These are phyloP conservation scores for Eulemur mongoz DNA, from an alignment of 2,797 vertebrate genomes.

Conservation along the genomic window DNA sequence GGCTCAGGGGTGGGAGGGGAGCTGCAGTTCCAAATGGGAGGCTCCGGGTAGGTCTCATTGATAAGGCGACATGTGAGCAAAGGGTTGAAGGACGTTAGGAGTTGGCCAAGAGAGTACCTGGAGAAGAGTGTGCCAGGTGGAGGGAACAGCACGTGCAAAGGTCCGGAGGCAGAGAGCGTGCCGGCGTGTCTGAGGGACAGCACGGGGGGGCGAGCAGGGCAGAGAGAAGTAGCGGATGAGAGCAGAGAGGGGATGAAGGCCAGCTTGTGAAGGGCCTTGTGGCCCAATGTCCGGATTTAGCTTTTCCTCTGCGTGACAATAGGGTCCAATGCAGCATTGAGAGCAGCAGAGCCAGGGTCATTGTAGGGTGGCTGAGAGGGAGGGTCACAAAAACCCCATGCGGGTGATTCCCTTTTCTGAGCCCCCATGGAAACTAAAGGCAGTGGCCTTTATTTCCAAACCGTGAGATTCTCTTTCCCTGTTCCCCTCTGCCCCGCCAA, in stretches of 20 bases:
- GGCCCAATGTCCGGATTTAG: not conserved
- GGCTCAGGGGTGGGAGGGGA: not conserved
- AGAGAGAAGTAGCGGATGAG: not conserved
- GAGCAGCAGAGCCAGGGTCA: not conserved
- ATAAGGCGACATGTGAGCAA: not conserved
- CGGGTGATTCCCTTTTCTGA: not conserved
- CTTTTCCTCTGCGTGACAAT: not conserved
- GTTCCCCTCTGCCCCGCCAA: rapidly evolving
- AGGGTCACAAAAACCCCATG: not conserved
- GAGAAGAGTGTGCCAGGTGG: not conserved
- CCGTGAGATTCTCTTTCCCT: not conserved
- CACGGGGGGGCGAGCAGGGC: not conserved
- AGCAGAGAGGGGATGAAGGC: not conserved
- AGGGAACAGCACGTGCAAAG: not conserved
- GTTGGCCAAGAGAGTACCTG: not conserved
- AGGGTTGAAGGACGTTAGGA: not conserved
- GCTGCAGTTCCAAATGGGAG: not conserved
- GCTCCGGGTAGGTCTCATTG: not conserved
- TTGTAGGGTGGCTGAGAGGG: not conserved
- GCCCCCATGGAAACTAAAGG: not conserved
- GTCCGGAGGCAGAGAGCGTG: not conserved
- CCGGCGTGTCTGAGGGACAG: not conserved
- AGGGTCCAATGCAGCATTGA: not conserved
- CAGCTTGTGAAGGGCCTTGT: not conserved
- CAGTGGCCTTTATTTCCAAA: not conserved